These are phyloP conservation scores for Drosophila quinaria DNA, from an alignment of 2,888 invertebrate species.

Conservation along the genomic window DNA sequence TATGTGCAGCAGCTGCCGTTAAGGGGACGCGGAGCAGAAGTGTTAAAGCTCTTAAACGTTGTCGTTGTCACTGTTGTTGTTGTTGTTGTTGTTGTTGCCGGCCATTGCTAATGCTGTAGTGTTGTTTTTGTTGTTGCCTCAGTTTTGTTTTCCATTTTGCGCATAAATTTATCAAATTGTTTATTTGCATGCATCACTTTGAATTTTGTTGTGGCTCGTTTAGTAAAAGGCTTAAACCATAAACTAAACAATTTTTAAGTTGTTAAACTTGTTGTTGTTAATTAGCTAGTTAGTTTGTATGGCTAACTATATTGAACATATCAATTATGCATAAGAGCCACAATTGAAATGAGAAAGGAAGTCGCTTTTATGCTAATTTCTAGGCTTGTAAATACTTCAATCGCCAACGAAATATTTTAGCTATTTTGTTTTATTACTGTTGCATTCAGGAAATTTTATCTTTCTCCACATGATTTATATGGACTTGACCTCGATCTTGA, in stretches of 20 bases:
- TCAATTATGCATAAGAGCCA: conserved; percentile 47
- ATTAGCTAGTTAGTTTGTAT: conserved; percentile 23
- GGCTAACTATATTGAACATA: conserved; percentile 60
- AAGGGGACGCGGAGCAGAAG: conserved; percentile 31
- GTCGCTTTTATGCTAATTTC: conserved; percentile 44
- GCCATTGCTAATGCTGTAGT: conserved; percentile 34
- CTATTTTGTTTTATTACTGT: not conserved
- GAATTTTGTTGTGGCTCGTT: conserved; percentile 44
- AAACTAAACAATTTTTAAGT: conserved; percentile 61
- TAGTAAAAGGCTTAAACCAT: conserved; percentile 58
- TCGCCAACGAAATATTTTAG: conserved; percentile 7
- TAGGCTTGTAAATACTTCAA: conserved; percentile 10
- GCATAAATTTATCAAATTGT: conserved; percentile 67
- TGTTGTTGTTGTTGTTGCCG: conserved; percentile 43
- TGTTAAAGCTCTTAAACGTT: conserved; percentile 62
- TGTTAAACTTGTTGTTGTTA: conserved; percentile 30
- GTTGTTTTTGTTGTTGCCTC: conserved; percentile 33
- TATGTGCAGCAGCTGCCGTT: conserved; percentile 79
- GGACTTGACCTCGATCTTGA: conserved; percentile 52
- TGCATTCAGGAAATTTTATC: conserved; percentile 41
- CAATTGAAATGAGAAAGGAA: conserved; percentile 29
- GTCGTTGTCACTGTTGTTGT: conserved; percentile 31
- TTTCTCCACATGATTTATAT: conserved; percentile 45
- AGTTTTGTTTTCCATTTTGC: conserved; percentile 49
- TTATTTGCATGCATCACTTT: conserved; percentile 43